These are phyloP conservation scores for Chrysogorgia sp. DNA, from an alignment of 92 coral and sea anemone genomes.

Conservation along the genomic window DNA sequence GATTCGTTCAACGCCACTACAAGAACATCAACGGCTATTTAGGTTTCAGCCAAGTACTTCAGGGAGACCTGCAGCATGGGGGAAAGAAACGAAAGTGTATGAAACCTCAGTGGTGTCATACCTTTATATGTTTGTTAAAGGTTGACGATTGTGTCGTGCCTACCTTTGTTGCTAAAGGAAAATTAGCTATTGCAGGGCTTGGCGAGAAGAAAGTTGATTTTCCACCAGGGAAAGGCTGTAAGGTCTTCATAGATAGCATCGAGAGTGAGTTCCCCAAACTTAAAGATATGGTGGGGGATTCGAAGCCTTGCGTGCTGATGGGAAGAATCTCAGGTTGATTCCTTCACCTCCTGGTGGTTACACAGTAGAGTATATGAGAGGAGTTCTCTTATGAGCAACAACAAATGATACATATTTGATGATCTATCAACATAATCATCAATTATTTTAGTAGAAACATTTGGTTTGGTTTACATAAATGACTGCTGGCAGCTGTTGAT, in stretches of 20 bases:
- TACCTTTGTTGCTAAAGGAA: constrained; percentile 2
- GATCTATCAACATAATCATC: too few species aligned
- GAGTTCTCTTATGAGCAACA: too few species aligned
- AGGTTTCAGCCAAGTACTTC: constrained; percentile 6
- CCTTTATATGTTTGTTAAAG: constrained; percentile 11
- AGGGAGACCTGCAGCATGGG: neutral
- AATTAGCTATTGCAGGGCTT: constrained; percentile 25
- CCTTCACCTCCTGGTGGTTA: constrained; percentile 24
- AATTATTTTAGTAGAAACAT: too few species aligned
- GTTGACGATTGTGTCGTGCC: constrained; percentile 13
- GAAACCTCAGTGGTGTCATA: constrained; percentile 16
- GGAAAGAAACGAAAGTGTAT: neutral
- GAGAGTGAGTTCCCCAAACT: constrained; percentile 9
- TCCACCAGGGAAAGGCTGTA: constrained; percentile 6
- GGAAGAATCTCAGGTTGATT: neutral
- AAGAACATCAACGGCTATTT: constrained; percentile 22
- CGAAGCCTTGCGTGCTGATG: constrained; percentile 17
- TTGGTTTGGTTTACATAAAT: too few species aligned
- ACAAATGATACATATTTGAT: too few species aligned
- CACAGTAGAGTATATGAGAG: too few species aligned
- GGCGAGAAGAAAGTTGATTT: too few species aligned
- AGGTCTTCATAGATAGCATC: constrained; percentile 3
- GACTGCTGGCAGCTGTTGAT: too few species aligned
- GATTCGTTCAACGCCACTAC: neutral
- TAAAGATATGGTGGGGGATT: constrained; percentile 15